Evolutionary conservation across 2,888 invertebrate genomes (phyloP), one percentile per base, ranked within the genome.

Genomic region (Acronicta aceris): DNA sequence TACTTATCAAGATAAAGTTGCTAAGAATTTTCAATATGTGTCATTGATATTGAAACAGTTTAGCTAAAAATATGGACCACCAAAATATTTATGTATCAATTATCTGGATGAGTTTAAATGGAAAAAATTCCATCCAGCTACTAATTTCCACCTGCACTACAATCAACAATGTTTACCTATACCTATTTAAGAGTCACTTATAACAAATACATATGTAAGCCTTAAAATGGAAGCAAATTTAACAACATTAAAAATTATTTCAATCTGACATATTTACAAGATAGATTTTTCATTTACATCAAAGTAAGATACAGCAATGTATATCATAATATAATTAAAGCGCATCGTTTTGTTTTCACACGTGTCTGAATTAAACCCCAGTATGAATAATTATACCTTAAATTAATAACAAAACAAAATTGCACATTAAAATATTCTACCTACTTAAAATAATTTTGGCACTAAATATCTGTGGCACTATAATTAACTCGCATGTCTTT

Each of bases 401-500:
- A 89, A 89, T 86, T 88, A 91, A 88, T 81, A 91, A 90, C 86
- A 90, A 89, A 91, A 91, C 89, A 90, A 91, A 93, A 94, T 93
- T 95, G 95, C 94, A 94, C 94, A 91, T 89, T 89, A 89, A 88
- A 88, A 92, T 89, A 91, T 85, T 87, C 91, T 94, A 94, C 92
- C 91, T 94, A 94, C 92, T 92, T 94, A 94, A 84, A 82, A 89
- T 94, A 94, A 92, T 94, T 95, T 95, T 96, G 95, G 95, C 95
- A 96, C 96, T 95, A 95, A 93, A 95, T 95, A 94, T 95, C 95
- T 89, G 95, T 95, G 93, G 95, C 93, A 91, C 95, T 95, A 91
- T 94, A 94, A 86, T 93, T 94, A 89, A 91, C 87, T 85, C 86
- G 81, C 76, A 87, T 86, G 85, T 95, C 95, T 83, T 90, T 90